Conservation (phyloP, 64 coral and sea anemone genomes). For the Dendronephthya gigantea region DNA sequence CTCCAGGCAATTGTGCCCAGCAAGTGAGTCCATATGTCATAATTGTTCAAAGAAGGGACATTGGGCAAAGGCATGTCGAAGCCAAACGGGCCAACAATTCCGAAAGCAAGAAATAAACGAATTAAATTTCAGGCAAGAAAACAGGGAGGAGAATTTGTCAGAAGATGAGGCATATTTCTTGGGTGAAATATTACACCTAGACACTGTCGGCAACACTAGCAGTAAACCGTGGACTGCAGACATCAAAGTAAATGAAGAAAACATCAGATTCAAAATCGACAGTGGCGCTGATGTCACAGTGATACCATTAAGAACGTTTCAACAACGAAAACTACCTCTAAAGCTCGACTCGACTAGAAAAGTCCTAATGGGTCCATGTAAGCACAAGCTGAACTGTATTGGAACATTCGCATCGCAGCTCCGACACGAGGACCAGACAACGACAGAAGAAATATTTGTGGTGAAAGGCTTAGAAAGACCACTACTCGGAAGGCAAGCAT, state of each 20-base stretch:
- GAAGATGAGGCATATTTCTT: no score
- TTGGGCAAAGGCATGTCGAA: background rate
- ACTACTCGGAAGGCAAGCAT: conserved; percentile 31
- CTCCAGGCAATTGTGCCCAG: background rate
- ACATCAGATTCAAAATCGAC: background rate
- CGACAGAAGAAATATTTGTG: conserved; percentile 24
- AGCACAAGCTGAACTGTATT: conserved; percentile 30
- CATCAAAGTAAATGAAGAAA: background rate
- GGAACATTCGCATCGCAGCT: conserved; percentile 30
- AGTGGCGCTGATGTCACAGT: conserved; percentile 18
- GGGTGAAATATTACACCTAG: no score
- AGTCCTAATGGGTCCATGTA: conserved; percentile 31
- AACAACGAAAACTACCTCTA: conserved; percentile 14
- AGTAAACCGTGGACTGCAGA: conserved; percentile 26
- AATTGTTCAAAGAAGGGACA: background rate
- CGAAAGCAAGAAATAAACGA: no score
- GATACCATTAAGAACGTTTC: background rate
- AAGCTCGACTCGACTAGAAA: conserved; percentile 5
- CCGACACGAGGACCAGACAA: conserved; percentile 14
- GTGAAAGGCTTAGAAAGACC: conserved; percentile 37
- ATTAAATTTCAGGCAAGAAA: no score
- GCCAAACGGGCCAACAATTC: background rate
- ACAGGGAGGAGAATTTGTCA: no score
- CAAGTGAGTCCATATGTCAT: background rate
- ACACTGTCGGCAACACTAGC: no score